phyloP scores from a whole-genome alignment of 2,888 invertebrate genomes.

The Bombyx huttoni region DNA sequence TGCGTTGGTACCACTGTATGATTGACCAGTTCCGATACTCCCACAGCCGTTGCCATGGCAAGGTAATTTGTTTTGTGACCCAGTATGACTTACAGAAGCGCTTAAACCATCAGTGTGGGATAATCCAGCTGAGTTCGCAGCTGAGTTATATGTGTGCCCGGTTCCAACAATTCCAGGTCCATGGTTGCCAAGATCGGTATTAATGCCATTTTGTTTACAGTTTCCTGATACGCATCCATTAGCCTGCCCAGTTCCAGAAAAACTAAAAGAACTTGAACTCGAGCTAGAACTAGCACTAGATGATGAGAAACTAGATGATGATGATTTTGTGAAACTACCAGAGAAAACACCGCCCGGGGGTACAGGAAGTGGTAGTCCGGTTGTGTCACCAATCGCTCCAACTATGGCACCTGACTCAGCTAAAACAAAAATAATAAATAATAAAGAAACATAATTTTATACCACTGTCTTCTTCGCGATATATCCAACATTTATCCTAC shows the following conservation, averaged over 20 bases:
- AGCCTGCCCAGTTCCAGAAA: conserved; percentile 25
- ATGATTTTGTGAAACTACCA: conserved; percentile 58
- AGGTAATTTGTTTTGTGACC: neutral
- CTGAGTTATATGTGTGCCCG: neutral
- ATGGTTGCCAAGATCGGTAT: conserved; percentile 5
- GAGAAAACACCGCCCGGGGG: conserved; percentile 41
- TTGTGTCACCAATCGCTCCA: conserved; percentile 28
- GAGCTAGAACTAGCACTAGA: conserved; percentile 56
- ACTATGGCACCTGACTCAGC: conserved; percentile 41
- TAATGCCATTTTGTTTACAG: neutral
- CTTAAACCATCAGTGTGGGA: conserved; percentile 3
- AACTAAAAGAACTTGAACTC: conserved; percentile 41
- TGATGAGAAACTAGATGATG: conserved; percentile 51
- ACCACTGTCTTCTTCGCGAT: no score
- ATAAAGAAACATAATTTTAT: no score
- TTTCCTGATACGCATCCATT: neutral
- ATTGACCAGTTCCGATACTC: conserved; percentile 1
- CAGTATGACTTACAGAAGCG: neutral
- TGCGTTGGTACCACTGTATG: conserved; percentile 14
- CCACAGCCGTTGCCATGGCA: neutral
- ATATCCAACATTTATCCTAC: no score
- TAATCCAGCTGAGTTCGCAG: neutral
- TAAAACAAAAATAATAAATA: conserved; percentile 9
- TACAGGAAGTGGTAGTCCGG: conserved; percentile 26
- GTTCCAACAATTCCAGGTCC: conserved; percentile 4